These are phyloP conservation scores for Lepidurus couesii DNA, from an alignment of 1,140 invertebrate species.

Conservation along the genomic window DNA sequence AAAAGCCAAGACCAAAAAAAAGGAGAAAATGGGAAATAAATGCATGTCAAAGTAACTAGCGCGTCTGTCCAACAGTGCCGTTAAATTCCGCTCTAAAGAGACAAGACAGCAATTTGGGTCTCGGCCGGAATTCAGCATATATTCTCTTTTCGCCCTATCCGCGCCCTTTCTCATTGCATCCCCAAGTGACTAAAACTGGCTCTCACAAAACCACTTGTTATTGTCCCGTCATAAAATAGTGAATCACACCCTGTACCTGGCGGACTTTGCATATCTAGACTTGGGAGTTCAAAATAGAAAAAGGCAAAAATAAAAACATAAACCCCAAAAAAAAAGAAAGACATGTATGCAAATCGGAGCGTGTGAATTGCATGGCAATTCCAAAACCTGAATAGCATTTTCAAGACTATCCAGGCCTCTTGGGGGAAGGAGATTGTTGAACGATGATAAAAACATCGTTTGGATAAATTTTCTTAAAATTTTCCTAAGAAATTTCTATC, in stretches of 20 bases:
- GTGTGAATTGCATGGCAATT: too few species aligned
- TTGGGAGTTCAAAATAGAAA: neutral
- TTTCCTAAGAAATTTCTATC: too few species aligned
- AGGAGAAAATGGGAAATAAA: neutral
- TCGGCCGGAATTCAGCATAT: neutral
- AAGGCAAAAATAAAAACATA: neutral
- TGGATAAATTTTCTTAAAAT: too few species aligned
- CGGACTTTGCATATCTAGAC: neutral
- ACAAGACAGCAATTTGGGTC: neutral
- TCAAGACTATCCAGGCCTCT: too few species aligned
- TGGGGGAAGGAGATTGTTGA: too few species aligned
- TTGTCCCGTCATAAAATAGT: constrained; percentile 11
- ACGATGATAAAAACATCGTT: too few species aligned
- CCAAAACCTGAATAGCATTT: too few species aligned
- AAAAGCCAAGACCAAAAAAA: neutral
- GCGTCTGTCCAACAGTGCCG: neutral
- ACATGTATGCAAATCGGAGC: neutral
- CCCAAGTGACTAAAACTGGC: neutral
- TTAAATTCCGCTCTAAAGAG: neutral
- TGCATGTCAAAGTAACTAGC: neutral
- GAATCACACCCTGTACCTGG: constrained; percentile 13
- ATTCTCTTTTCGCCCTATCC: neutral
- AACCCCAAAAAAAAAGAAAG: neutral
- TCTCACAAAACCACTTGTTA: neutral
- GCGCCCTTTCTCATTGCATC: neutral